These are phyloP conservation scores for Ochropacha duplaris DNA, from an alignment of 2,888 invertebrate genomes.

Conservation along the genomic window DNA sequence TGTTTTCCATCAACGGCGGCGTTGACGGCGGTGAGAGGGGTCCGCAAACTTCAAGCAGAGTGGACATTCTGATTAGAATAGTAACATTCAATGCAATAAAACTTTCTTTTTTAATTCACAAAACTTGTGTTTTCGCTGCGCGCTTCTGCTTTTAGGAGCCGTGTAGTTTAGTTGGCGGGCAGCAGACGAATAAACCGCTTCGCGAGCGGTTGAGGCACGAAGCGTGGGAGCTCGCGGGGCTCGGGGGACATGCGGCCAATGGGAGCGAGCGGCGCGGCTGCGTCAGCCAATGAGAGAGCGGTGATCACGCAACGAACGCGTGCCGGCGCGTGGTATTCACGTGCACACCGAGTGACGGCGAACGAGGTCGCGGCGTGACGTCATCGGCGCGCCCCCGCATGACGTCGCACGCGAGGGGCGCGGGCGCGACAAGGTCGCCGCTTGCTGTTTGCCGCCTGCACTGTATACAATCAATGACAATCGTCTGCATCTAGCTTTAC, in stretches of 20 bases:
- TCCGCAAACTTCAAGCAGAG: slow-evolving; percentile 75
- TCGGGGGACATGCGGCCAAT: slow-evolving; percentile 84
- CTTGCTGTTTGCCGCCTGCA: slow-evolving; percentile 37
- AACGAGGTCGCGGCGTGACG: slow-evolving; percentile 82
- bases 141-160: slow-evolving; percentile 59
- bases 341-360: slow-evolving; percentile 89
- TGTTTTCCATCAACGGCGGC: slow-evolving; percentile 85
- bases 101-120: slow-evolving; percentile 77
- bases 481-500: slow-evolving; percentile 46
- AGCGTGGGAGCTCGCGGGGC: slow-evolving; percentile 86
- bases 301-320: slow-evolving; percentile 89
- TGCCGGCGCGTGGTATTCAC: slow-evolving; percentile 92
- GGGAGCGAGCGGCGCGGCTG: slow-evolving; percentile 87
- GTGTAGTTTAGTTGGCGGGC: slow-evolving; percentile 69
- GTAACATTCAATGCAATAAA: slow-evolving; percentile 65
- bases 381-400: slow-evolving; percentile 83
- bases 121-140: slow-evolving; percentile 64
- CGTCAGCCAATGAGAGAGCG: slow-evolving; percentile 81
- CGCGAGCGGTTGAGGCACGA: slow-evolving; percentile 68
- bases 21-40: slow-evolving; percentile 88
- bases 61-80: slow-evolving; percentile 65
- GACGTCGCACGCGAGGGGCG: slow-evolving; percentile 62
- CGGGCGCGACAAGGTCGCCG: slow-evolving; percentile 69
- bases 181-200: slow-evolving; percentile 80
- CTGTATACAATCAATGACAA: slow-evolving; percentile 33